A percentile compares a stretch with the other conserved stretches of the same genome.
Evolutionary conservation across 2,113 vertebrate genomes (phyloP).

Genomic region (Pituophis catenifer): DNA sequence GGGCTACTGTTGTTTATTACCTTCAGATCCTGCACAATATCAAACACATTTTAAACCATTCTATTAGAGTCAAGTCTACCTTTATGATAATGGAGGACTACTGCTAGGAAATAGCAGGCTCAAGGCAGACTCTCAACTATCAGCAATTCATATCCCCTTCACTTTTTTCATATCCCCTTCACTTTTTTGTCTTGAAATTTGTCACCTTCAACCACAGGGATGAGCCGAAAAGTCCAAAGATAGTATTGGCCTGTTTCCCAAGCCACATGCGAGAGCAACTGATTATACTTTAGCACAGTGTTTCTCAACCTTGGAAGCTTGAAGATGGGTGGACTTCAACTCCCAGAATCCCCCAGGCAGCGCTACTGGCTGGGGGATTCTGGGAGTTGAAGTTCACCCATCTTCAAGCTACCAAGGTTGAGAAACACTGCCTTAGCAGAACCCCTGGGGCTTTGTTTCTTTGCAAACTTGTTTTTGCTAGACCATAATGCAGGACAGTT

Average conservation of each 20-base stretch:
- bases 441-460: neutral
- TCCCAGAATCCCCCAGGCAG: no score
- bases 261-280: neutral
- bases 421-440: neutral
- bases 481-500: neutral
- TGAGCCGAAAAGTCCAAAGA: neutral
- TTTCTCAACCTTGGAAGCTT: no score
- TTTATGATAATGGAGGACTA: neutral
- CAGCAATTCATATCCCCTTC: neutral
- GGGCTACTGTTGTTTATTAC: neutral
- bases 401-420: no score
- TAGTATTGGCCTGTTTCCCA: neutral
- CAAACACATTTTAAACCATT: neutral
- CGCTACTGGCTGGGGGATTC: no score
- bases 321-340: no score
- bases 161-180: neutral
- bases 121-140: neutral
- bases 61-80: neutral
- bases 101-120: neutral
- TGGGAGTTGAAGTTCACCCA: no score
- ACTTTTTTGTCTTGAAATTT: neutral
- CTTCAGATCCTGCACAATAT: neutral
- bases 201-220: neutral
- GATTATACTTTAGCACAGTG: neutral
- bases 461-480: neutral